Percentiles rank a stretch among this genome's conserved stretches.
These are phyloP conservation scores for Rhizomys pruinosus DNA, from an alignment of 2,113 vertebrate species.

Conservation along the genomic window DNA sequence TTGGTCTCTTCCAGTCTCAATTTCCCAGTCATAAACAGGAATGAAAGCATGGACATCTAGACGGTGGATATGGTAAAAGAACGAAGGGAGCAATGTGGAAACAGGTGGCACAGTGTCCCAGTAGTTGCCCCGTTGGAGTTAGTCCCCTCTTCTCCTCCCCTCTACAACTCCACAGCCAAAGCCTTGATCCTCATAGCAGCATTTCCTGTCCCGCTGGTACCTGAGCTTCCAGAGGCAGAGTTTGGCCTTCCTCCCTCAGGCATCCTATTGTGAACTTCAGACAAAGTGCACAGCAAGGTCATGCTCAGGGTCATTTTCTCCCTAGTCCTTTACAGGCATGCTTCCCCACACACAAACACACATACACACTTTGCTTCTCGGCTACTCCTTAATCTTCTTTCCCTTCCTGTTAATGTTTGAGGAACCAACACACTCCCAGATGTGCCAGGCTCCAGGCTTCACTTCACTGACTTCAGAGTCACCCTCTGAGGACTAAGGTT, in stretches of 20 bases:
- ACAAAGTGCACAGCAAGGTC: not conserved
- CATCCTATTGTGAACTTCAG: not conserved
- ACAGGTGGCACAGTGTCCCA: not conserved
- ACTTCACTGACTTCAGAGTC: not conserved
- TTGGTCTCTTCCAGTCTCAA: not conserved
- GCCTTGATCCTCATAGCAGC: not conserved
- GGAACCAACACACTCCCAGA: not conserved
- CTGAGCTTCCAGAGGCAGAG: not conserved
- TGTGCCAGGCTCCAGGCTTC: not conserved
- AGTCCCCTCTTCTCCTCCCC: not conserved
- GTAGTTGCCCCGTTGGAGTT: not conserved
- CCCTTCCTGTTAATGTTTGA: not conserved
- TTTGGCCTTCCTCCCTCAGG: not conserved
- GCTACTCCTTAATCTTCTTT: not conserved
- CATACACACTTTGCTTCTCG: not conserved
- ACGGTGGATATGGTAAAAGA: not conserved
- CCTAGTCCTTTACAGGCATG: not conserved
- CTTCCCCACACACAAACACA: not conserved
- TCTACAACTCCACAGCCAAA: not conserved
- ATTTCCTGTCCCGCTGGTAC: not conserved
- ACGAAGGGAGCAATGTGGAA: not conserved
- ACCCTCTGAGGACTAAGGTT: not conserved
- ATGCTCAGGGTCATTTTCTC: not conserved
- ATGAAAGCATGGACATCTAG: not conserved
- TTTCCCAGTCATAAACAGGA: not conserved